Evolutionary conservation across 2,797 vertebrate genomes (phyloP).

Genomic region (Notolabrus celidotus): DNA sequence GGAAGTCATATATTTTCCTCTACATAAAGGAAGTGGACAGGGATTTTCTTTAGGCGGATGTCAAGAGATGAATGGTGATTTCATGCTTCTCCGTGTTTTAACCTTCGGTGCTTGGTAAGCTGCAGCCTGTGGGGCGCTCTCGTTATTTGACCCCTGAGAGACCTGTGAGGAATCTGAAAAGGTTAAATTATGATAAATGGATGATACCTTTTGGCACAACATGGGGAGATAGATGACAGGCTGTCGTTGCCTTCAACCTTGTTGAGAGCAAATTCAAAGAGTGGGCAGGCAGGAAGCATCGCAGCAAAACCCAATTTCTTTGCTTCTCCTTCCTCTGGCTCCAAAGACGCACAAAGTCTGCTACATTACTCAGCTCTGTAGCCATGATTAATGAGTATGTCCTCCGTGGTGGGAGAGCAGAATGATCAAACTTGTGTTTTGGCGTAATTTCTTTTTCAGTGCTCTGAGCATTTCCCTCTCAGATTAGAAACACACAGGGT

Average conservation of each 20-base stretch:
- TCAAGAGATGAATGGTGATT: constrained; percentile 65
- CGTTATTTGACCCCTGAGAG: constrained; percentile 41
- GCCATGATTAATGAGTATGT: constrained; percentile 84
- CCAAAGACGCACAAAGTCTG: constrained; percentile 36
- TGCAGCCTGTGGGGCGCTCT: constrained; percentile 29
- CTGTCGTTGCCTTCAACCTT: constrained; percentile 11
- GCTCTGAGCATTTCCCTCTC: constrained; percentile 67
- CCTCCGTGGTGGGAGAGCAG: constrained; percentile 68
- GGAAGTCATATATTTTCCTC: constrained; percentile 54
- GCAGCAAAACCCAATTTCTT: constrained; percentile 56
- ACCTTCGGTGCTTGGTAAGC: constrained; percentile 60
- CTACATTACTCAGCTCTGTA: constrained; percentile 79
- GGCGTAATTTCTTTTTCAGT: constrained; percentile 73
- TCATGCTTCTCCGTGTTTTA: constrained; percentile 61
- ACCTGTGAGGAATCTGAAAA: constrained; percentile 65
- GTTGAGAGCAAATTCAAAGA: constrained; percentile 32
- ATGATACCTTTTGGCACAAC: constrained; percentile 62
- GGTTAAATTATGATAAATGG: constrained; percentile 74
- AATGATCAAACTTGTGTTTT: constrained; percentile 83
- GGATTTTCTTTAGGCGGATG: constrained; percentile 32
- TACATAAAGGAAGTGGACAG: constrained; percentile 47
- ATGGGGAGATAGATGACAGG: constrained; percentile 55
- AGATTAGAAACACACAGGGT: constrained; percentile 77
- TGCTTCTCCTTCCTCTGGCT: constrained; percentile 48
- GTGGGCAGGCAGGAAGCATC: constrained; percentile 33